Percentiles rank a stretch among this genome's conserved stretches.
phyloP scores from a whole-genome alignment of 2,113 vertebrate genomes.

The Cochlearius cochlearius region DNA sequence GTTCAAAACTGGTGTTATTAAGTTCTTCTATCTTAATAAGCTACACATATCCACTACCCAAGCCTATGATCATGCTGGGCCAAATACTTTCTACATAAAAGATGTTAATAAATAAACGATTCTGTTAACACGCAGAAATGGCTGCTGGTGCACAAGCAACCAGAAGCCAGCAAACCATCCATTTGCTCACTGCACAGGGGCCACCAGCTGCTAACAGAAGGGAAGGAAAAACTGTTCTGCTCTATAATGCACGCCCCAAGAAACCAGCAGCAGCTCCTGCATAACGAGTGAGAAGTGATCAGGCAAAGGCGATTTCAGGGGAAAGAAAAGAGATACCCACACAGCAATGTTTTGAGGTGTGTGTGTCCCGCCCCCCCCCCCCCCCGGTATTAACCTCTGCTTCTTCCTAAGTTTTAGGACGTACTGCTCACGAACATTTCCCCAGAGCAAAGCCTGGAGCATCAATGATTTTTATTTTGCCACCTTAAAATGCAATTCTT shows the following conservation, averaged over 20 bases:
- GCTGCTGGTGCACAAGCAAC: not conserved
- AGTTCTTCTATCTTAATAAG: not conserved
- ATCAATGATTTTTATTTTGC: not conserved
- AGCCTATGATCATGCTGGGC: not conserved
- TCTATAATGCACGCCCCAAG: not conserved
- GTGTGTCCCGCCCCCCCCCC: too few relatives aligned
- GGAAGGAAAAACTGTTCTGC: not conserved
- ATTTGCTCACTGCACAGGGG: not conserved
- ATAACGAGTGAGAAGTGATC: not conserved
- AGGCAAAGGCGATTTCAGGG: not conserved
- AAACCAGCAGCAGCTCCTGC: not conserved
- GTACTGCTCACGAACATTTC: not conserved
- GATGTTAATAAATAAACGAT: not conserved
- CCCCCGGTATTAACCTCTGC: not conserved
- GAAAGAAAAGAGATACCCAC: not conserved
- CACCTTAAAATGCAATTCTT: not conserved
- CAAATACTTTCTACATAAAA: not conserved
- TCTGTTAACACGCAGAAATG: not conserved
- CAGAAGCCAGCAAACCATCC: not conserved
- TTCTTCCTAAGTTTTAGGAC: not conserved
- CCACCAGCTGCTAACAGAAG: not conserved
- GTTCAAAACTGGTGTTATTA: not conserved
- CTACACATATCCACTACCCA: not conserved
- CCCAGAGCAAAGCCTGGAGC: not conserved
- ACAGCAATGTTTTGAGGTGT: not conserved